Evolutionary conservation across 2,888 invertebrate genomes (phyloP), one percentile per base, ranked within the genome.

Genomic region (Microdon myrmicae): DNA sequence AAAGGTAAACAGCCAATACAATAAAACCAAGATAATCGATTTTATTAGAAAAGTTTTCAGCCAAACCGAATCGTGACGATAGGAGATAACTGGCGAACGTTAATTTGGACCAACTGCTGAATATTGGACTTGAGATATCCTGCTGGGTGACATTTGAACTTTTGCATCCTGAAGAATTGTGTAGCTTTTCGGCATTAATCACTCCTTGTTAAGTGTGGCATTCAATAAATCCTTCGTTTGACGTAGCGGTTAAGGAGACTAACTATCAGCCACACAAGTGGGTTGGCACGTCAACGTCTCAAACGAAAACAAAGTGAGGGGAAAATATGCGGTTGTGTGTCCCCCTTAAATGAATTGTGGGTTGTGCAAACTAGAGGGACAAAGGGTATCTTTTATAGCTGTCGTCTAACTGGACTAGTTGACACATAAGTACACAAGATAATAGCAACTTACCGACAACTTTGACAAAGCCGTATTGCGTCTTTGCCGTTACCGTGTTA

Each of bases 401-500:
- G 6, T 22, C 8, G 23, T 7, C 23, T 22, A 8, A 6, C 6
- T 6, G 6, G 23, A 22, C 23, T 22, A 38, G 49, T 25, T n/a
- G 37, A 3, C 28, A 22, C 43, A 39, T 25, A 56, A n/a, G 20
- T 20, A 34, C 3, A 22, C 35, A 34, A n/a, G n/a, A n/a, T n/a
- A n/a, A 12, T 31, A 19, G 41, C 9, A 49, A 69, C 79, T 88
- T 81, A 94, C 94, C 94, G 49, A 94, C 94, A 71, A 95, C 94
- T 79, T 94, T 91, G 38, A 95, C 84, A 79, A 91, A 94, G 68
- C 94, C 95, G 73, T 92, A 92, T 79, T 94, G 94, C 43, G 93
- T 94, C 83, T 94, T 95, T 53, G 94, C 94, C 16, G 91, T 90
- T 72, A 92, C 93, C 3, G 92, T 94, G 83, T 93, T 94, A 79